Evolutionary conservation across 30 jellyfish, hydroid and myxozoan species (phyloP).

Genomic region (Chrysaora quinquecirrha): DNA sequence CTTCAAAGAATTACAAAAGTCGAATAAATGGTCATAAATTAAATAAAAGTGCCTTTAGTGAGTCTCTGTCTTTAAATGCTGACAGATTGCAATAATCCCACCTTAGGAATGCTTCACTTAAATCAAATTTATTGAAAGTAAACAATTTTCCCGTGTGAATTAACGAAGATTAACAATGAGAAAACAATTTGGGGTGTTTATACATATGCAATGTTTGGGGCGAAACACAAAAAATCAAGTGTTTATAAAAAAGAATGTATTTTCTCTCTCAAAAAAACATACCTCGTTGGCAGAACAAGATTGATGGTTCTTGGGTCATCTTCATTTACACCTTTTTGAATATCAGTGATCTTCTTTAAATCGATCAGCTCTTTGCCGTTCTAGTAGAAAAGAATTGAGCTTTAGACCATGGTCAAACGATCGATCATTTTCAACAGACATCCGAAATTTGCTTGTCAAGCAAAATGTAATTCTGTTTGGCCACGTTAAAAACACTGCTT

Average conservation of each 20-base stretch:
- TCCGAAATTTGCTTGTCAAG: too few species aligned
- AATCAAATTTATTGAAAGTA: neutral
- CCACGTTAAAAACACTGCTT: too few species aligned
- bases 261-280: neutral
- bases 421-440: too few species aligned
- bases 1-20: too few species aligned
- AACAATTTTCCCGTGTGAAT: neutral
- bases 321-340: constrained; percentile 68
- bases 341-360: constrained; percentile 47
- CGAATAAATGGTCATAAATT: too few species aligned
- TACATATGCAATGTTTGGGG: neutral
- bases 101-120: too few species aligned
- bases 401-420: too few species aligned
- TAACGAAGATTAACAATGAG: neutral
- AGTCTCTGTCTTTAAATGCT: too few species aligned
- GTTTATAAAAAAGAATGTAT: neutral
- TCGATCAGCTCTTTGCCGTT: constrained; percentile 67
- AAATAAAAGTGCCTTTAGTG: too few species aligned
- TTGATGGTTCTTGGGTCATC: constrained; percentile 54
- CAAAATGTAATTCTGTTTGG: too few species aligned
- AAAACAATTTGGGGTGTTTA: neutral
- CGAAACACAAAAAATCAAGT: neutral
- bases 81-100: too few species aligned
- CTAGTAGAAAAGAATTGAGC: constrained; percentile 17
- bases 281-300: constrained; percentile 56